Evolutionary conservation across 2,113 vertebrate genomes (phyloP).

Genomic region (Podiceps cristatus): DNA sequence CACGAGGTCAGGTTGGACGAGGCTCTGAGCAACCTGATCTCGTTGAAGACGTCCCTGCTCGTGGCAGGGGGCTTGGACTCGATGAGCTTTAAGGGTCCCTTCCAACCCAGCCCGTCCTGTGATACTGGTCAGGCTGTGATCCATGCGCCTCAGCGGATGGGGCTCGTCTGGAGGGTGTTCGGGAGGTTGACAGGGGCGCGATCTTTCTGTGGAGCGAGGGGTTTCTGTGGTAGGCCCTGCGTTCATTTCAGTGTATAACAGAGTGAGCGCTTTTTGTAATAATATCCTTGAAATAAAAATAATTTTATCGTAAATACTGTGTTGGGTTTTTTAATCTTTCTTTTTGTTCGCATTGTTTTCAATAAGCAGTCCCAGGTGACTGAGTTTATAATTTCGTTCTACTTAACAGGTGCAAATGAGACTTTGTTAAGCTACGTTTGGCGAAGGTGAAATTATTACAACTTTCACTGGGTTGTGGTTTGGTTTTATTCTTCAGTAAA

Average conservation of each 20-base stretch:
- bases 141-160: rapidly evolving
- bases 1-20: rapidly evolving
- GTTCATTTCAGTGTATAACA: background rate
- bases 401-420: background rate
- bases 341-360: background rate
- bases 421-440: background rate
- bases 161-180: no score
- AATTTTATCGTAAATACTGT: background rate
- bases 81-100: background rate
- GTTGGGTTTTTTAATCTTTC: background rate
- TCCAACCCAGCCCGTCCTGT: background rate
- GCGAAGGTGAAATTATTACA: background rate
- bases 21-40: background rate
- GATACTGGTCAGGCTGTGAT: background rate
- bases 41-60: background rate
- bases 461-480: background rate
- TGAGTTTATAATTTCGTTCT: background rate
- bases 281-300: background rate
- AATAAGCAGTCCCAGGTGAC: no score
- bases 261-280: background rate
- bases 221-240: rapidly evolving
- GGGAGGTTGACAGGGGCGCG: background rate
- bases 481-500: background rate
- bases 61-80: background rate
- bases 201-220: background rate